These are phyloP conservation scores for Zaprionus lineosus DNA, from an alignment of 2,888 invertebrate genomes.

Conservation along the genomic window DNA sequence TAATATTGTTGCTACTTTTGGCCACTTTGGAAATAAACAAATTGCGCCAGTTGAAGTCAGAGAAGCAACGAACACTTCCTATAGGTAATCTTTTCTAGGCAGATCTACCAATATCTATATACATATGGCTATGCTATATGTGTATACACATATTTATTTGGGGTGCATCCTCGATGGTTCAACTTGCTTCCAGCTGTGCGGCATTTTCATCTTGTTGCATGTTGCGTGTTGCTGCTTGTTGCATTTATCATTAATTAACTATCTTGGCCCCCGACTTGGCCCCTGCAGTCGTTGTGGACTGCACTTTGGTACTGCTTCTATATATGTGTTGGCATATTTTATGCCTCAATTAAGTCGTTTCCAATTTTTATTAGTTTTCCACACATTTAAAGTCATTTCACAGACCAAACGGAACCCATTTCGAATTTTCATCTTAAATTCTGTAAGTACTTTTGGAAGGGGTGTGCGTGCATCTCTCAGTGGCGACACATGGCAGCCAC, in stretches of 20 bases:
- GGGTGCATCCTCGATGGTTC: no score
- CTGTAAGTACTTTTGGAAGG: background rate
- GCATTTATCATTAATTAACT: slow-evolving; percentile 47
- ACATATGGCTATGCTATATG: background rate
- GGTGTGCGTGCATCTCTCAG: no score
- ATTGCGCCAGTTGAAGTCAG: slow-evolving; percentile 23
- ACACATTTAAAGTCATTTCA: slow-evolving; percentile 40
- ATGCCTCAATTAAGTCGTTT: slow-evolving; percentile 68
- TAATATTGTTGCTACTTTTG: slow-evolving; percentile 44
- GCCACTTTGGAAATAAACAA: slow-evolving; percentile 48
- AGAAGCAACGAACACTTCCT: slow-evolving; percentile 2
- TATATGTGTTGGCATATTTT: slow-evolving; percentile 49
- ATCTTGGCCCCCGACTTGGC: slow-evolving; percentile 5
- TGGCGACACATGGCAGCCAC: slow-evolving; percentile 31
- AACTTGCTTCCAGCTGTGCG: slow-evolving; percentile 29
- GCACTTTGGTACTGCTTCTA: slow-evolving; percentile 7
- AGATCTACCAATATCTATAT: slow-evolving; percentile 1
- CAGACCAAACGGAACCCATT: slow-evolving; percentile 12
- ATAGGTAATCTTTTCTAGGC: no score
- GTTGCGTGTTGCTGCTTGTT: slow-evolving; percentile 23
- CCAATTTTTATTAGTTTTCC: slow-evolving; percentile 55
- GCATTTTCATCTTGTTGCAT: slow-evolving; percentile 11
- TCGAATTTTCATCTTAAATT: slow-evolving; percentile 11
- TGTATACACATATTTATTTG: no score
- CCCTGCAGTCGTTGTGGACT: slow-evolving; percentile 8